Conservation (phyloP, 2,797 vertebrate genomes). For the Tokudaia tokunoshimensis region DNA sequence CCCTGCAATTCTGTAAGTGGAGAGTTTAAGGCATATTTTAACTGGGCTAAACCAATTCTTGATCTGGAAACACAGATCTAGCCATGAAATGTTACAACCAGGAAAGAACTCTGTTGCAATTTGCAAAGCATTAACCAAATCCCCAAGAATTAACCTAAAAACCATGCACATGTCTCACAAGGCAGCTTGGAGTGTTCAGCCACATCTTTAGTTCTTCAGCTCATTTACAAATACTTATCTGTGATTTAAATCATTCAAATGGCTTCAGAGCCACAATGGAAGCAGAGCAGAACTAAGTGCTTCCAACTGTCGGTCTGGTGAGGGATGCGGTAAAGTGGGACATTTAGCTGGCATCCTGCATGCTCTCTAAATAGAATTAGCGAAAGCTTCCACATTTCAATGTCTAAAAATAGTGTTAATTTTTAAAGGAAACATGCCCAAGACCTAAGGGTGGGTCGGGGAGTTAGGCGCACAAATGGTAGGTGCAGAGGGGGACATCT, state of each 20-base stretch:
- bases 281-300: slow-evolving; percentile 83
- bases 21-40: background rate
- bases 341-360: slow-evolving; percentile 71
- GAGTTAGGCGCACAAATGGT: background rate
- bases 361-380: slow-evolving; percentile 77
- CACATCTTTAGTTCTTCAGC: slow-evolving; percentile 58
- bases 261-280: slow-evolving; percentile 70
- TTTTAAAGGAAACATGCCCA: slow-evolving; percentile 48
- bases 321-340: slow-evolving; percentile 78
- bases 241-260: slow-evolving; percentile 73
- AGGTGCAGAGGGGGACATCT: background rate
- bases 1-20: background rate
- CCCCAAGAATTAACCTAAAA: slow-evolving; percentile 1
- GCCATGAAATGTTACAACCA: background rate
- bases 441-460: background rate
- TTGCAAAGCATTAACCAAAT: slow-evolving; percentile 19
- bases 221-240: slow-evolving; percentile 69
- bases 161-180: background rate
- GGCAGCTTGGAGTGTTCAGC: background rate
- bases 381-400: slow-evolving; percentile 68
- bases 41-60: background rate
- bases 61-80: background rate
- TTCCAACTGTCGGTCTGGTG: slow-evolving; percentile 81
- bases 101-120: background rate
- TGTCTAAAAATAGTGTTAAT: slow-evolving; percentile 73